A percentile compares a stretch with the other conserved stretches of the same genome.
phyloP scores from a whole-genome alignment of 2,888 invertebrate genomes.

The Cosmia trapezina region DNA sequence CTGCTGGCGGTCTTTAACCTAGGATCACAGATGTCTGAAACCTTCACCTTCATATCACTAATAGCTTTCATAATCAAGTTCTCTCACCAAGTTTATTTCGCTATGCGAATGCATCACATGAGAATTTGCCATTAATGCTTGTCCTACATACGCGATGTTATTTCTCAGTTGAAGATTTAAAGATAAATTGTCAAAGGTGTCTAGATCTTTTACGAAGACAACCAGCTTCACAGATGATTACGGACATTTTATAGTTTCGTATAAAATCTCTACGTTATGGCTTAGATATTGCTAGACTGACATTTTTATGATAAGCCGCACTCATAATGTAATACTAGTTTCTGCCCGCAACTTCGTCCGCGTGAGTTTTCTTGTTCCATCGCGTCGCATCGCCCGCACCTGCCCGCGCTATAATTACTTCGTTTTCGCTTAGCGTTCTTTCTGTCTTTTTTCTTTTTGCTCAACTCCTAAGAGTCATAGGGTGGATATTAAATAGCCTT shows the following conservation, averaged over 20 bases:
- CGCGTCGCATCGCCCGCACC: too few relatives aligned
- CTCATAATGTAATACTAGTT: too few relatives aligned
- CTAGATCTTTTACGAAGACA: slow-evolving; percentile 9
- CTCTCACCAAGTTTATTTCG: background rate
- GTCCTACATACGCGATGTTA: background rate
- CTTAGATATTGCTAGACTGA: slow-evolving; percentile 5
- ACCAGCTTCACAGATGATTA: background rate
- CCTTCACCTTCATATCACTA: background rate
- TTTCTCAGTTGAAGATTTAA: background rate
- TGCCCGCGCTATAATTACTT: too few relatives aligned
- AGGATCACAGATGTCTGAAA: background rate
- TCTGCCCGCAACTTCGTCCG: too few relatives aligned
- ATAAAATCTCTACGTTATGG: slow-evolving; percentile 11
- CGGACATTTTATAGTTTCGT: slow-evolving; percentile 11
- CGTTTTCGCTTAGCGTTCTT: too few relatives aligned
- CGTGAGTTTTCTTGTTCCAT: too few relatives aligned
- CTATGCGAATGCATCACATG: background rate
- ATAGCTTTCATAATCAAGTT: slow-evolving; percentile 3
- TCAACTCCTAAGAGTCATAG: too few relatives aligned
- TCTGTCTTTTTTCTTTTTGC: too few relatives aligned
- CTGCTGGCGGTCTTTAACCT: background rate
- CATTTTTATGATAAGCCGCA: slow-evolving; percentile 7
- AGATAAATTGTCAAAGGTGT: background rate
- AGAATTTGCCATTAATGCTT: background rate
- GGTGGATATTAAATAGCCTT: too few relatives aligned